These are phyloP conservation scores for Oreotrochilus melanogaster DNA, from an alignment of 2,113 vertebrate species.

Conservation along the genomic window DNA sequence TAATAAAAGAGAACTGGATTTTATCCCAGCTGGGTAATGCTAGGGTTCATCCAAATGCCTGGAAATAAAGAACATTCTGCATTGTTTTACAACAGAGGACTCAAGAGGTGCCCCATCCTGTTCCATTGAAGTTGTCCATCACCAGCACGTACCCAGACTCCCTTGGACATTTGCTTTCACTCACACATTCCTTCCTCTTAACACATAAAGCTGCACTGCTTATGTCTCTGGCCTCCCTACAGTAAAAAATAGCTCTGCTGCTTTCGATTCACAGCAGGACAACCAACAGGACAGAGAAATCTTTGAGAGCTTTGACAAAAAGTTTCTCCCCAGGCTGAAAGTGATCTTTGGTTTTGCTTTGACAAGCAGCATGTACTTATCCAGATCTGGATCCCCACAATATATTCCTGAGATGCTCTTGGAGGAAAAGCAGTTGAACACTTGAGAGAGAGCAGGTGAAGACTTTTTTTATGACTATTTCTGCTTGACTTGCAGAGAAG, in stretches of 20 bases:
- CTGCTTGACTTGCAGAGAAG: background rate
- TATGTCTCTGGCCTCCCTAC: fast-evolving
- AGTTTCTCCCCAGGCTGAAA: background rate
- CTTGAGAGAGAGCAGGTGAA: background rate
- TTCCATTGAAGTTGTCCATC: background rate
- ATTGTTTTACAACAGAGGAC: background rate
- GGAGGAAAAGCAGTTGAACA: background rate
- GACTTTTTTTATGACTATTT: background rate
- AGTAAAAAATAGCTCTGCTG: background rate
- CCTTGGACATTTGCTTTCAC: constrained; percentile 3
- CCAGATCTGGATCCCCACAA: background rate
- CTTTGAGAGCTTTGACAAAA: background rate
- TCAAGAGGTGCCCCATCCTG: background rate
- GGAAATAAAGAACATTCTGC: background rate
- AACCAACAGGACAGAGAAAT: background rate
- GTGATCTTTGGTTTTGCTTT: background rate
- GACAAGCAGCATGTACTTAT: background rate
- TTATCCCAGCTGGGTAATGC: background rate
- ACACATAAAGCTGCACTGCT: background rate
- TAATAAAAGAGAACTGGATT: background rate
- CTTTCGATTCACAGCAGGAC: background rate
- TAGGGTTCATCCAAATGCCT: background rate
- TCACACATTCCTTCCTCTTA: background rate
- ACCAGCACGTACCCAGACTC: background rate
- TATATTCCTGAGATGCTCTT: background rate